Conservation (phyloP, 1,140 invertebrate species). For the Akabosia matsudoensis region DNA sequence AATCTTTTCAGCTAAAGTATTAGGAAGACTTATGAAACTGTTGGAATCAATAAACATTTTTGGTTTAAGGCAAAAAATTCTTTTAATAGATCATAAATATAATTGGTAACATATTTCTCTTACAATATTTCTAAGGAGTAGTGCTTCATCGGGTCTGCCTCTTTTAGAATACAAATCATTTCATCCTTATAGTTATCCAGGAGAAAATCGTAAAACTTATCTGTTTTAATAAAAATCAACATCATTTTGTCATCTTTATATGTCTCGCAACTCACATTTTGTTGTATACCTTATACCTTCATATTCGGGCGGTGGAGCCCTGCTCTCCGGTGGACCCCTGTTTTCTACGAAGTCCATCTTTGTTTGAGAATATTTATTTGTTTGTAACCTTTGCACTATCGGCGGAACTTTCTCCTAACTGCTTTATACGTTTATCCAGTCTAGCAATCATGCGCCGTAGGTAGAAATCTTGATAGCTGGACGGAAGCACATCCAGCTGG, state of each 20-base stretch:
- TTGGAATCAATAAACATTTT: too few relatives aligned
- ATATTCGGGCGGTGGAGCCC: neutral
- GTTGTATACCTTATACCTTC: too few relatives aligned
- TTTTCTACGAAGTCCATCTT: neutral
- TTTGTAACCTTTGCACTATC: neutral
- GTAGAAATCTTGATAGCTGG: slow-evolving; percentile 58
- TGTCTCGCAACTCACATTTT: neutral
- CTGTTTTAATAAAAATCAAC: slow-evolving; percentile 18
- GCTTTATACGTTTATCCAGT: slow-evolving; percentile 34
- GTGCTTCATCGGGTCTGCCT: slow-evolving; percentile 48
- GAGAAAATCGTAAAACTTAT: slow-evolving; percentile 42
- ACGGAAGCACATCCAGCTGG: slow-evolving; percentile 54
- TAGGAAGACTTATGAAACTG: neutral
- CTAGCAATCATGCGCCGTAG: slow-evolving; percentile 51
- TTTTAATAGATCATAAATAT: too few relatives aligned
- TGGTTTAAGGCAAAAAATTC: too few relatives aligned
- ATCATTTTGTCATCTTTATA: neutral
- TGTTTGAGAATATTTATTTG: too few relatives aligned
- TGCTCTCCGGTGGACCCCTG: neutral
- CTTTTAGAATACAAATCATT: slow-evolving; percentile 48
- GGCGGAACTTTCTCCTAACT: neutral
- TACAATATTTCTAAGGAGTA: slow-evolving; percentile 47
- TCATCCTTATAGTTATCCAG: slow-evolving; percentile 48
- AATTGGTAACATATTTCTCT: too few relatives aligned
- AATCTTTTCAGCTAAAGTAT: slow-evolving; percentile 47